Conservation (phyloP, 1,140 invertebrate species). For the Pseudomyrmex sp. region DNA sequence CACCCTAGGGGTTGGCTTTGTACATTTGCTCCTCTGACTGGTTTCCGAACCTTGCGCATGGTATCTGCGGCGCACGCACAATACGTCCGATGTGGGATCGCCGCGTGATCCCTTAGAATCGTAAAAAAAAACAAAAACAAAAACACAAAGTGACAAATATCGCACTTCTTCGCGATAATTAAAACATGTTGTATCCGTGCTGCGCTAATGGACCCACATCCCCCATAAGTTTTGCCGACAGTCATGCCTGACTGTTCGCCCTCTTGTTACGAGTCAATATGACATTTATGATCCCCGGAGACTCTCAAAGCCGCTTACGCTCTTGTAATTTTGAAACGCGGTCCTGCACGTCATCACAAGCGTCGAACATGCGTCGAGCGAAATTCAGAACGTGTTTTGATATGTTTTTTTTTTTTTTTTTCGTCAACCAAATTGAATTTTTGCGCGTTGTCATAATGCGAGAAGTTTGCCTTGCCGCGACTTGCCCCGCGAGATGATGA, state of each 20-base stretch:
- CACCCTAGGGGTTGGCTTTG: slow-evolving; percentile 70
- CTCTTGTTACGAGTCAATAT: slow-evolving; percentile 28
- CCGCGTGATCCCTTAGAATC: background rate
- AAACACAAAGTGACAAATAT: background rate
- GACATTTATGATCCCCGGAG: slow-evolving; percentile 75
- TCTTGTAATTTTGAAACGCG: slow-evolving; percentile 79
- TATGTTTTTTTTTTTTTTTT: background rate
- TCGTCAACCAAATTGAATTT: background rate
- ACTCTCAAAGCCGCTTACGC: slow-evolving; percentile 72
- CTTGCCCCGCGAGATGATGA: background rate
- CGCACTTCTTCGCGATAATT: background rate
- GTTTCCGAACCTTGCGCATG: slow-evolving; percentile 49
- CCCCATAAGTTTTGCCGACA: background rate
- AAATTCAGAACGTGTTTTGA: slow-evolving; percentile 4
- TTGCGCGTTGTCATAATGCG: background rate
- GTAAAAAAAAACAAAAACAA: background rate
- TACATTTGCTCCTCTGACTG: slow-evolving; percentile 33
- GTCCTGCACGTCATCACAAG: slow-evolving; percentile 66
- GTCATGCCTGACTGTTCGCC: too few species aligned
- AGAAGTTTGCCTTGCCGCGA: slow-evolving; percentile 10
- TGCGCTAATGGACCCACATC: background rate
- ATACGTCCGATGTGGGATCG: background rate
- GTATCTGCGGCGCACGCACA: background rate
- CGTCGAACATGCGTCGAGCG: slow-evolving; percentile 61
- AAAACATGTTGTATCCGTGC: background rate